These are phyloP conservation scores for Sebastes baramenuke DNA, from an alignment of 2,797 vertebrate genomes.

Conservation along the genomic window DNA sequence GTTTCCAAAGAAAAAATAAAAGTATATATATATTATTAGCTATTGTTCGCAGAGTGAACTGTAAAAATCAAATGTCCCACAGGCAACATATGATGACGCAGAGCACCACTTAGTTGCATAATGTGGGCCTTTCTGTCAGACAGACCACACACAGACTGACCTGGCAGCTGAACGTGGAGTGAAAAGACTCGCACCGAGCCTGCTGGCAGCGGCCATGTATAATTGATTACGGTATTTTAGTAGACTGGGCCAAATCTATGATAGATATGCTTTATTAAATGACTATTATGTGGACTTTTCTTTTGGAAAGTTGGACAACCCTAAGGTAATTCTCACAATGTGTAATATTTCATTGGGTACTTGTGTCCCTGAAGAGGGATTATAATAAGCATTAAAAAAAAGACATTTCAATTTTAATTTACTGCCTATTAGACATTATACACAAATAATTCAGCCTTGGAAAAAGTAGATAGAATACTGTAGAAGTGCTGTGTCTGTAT, in stretches of 20 bases:
- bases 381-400: constrained; percentile 1
- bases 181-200: constrained; percentile 14
- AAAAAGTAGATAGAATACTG: neutral
- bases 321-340: neutral
- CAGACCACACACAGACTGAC: constrained; percentile 15
- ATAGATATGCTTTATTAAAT: constrained; percentile 47
- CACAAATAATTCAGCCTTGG: neutral
- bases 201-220: constrained; percentile 51
- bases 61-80: neutral
- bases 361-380: neutral
- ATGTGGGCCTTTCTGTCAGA: neutral
- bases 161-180: constrained; percentile 13
- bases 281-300: constrained; percentile 24
- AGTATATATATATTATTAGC: neutral
- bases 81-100: neutral
- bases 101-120: neutral
- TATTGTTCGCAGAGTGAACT: neutral
- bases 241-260: constrained; percentile 24
- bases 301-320: constrained; percentile 10
- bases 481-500: neutral
- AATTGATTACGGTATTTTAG: constrained; percentile 55
- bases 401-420: neutral
- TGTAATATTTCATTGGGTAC: constrained; percentile 1
- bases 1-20: neutral
- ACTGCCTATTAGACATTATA: neutral